Evolutionary conservation across 2,888 invertebrate genomes (phyloP), one percentile per base, ranked within the genome.

Genomic region (Sialis fuliginosa): DNA sequence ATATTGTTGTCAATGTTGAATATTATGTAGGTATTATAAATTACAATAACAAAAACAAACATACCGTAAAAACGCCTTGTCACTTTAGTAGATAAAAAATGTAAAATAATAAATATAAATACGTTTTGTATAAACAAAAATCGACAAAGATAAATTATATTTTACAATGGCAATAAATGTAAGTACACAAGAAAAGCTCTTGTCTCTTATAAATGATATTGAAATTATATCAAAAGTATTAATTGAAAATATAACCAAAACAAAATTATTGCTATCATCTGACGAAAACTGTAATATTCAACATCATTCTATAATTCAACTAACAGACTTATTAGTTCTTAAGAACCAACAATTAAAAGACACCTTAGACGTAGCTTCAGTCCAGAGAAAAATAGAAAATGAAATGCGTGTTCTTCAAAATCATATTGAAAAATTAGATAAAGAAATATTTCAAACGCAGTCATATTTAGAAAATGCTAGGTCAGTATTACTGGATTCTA

Each of bases 391-490:
- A 60, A 86, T 93, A 49, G 89, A 95, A 62, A 79, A 87, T 57
- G 89, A 87, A 64, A 89, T 93, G 80, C 84, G 90, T 60, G 76
- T 81, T 12, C 63, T 95, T 4, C 85, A 85, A 61, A 78, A 78
- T 32, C 91, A 93, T 71, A 91, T 95, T 0, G 88, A 91, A 51
- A 78, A 85, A 52, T 85, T 89, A 72, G 93, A 96, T 66, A 81
- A 84, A 60, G 90, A 93, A 59, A 93, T 96, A 52, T 81, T 85
- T 60, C 82, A 86, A 54, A 68, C 96, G 35, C 95, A 95, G 68
- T 81, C 85, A 51, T 89, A 91, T 55, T 68, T 96, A 0, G 95
- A 95, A 65, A 95, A 96, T 65, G 93, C 95, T 0, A 95, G 96
- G 63, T 89, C 90, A 58, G 84, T 95, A 50, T 66, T 96, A 52